Evolutionary conservation across 2,797 vertebrate species (phyloP).

Genomic region (Trachurus trachurus): DNA sequence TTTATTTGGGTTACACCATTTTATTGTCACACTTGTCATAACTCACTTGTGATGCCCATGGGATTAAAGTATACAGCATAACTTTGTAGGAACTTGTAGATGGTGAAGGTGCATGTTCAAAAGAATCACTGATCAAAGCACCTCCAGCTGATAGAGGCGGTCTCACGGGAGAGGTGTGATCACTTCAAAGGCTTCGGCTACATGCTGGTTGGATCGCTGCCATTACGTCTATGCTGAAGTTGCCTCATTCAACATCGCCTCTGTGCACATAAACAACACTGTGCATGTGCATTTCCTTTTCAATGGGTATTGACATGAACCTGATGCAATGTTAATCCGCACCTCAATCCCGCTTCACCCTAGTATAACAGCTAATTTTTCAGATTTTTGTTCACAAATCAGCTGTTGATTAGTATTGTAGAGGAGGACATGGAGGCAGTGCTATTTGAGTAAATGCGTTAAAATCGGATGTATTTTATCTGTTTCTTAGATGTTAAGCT

Average conservation of each 20-base stretch:
- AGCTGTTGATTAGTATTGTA: background rate
- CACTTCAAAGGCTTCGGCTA: constrained; percentile 27
- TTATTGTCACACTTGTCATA: constrained; percentile 2
- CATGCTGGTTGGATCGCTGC: constrained; percentile 5
- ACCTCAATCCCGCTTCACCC: background rate
- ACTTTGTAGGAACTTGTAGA: constrained; percentile 8
- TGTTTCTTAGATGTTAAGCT: too few species aligned
- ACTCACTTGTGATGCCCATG: background rate
- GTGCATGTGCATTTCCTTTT: background rate
- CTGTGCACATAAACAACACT: background rate
- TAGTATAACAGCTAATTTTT: background rate
- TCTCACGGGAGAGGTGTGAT: constrained; percentile 29
- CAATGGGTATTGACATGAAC: background rate
- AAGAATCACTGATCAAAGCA: constrained; percentile 42
- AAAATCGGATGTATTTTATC: too few species aligned
- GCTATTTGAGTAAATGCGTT: background rate
- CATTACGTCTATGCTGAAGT: background rate
- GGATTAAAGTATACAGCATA: background rate
- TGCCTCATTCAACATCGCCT: constrained; percentile 10
- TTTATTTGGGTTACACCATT: background rate
- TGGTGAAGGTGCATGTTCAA: constrained; percentile 18
- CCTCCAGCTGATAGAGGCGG: constrained; percentile 4
- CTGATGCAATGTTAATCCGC: background rate
- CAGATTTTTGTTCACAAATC: background rate
- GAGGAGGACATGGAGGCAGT: too few species aligned